Base-by-base conservation (phyloP, 53 echinoderm and acorn worm species). In the Zoroaster sp. region DNA sequence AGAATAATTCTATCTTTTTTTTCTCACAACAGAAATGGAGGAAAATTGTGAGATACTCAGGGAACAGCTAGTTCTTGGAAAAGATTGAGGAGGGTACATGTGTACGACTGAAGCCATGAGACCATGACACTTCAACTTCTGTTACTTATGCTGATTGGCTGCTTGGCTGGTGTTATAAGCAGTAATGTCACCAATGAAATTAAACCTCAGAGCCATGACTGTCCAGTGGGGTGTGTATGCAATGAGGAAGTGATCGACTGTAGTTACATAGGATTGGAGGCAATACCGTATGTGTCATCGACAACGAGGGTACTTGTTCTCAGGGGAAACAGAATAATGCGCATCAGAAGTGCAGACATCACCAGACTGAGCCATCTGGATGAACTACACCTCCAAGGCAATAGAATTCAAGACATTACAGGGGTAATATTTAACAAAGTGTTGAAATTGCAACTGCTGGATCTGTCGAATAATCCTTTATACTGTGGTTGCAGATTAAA, bases 401-500 rank as follows among this genome's bases (percentile, higher is more conserved):
- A 93, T 73, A 35, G 20, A 23, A 37, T 93, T 30, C 30, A 25
- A 4, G 21, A 71, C 53, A 40, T 93, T 9, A 69, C 90, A 28
- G 33, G 11, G 8, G 74, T 63, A 40, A 72, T 76, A 32, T 87
- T 77, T 35, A 13, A 46, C 5, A 35, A 65, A 1, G 35, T 94
- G 35, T 75, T 83, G 30, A 73, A 66, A 17, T 36, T 87, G 20
- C 53, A 65, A 73, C 32, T 78, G 8, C 6, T 94, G 46, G 91
- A 94, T 55, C 23, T 94, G n/a, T 85, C 91, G n/a, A 35, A 59
- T 7, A 92, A 94, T 68, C 35, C 63, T 15, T 41, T 94, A 25
- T 73, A 55, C 17, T 94, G 94, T 75, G 83, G 73, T n/a, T 94
- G 94, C 74, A 78, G 79, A 5, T 43, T 94, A 28, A 38, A 81